These are phyloP conservation scores for Erythrolamprus reginae DNA, from an alignment of 2,113 vertebrate genomes.

Conservation along the genomic window DNA sequence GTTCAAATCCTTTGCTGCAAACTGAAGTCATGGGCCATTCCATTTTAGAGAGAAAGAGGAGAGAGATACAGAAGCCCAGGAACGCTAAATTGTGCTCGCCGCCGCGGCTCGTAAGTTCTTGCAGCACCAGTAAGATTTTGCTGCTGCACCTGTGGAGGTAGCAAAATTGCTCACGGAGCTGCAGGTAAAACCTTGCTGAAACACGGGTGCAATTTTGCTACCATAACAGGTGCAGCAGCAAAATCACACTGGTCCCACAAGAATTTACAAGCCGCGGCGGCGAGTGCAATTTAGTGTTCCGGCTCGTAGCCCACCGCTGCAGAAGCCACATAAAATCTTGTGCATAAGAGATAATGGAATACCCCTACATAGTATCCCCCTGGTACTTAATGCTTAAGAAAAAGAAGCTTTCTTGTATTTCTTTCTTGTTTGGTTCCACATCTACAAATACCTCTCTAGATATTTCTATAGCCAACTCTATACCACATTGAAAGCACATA, in stretches of 20 bases:
- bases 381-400: not conserved
- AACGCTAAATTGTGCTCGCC: no score
- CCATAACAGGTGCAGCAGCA: no score
- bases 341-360: not conserved
- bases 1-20: not conserved
- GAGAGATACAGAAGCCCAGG: not conserved
- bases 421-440: not conserved
- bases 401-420: not conserved
- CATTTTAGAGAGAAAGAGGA: not conserved
- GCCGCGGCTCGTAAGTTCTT: no score
- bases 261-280: no score
- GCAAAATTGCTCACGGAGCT: no score
- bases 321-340: not conserved
- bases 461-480: not conserved
- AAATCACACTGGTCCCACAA: no score
- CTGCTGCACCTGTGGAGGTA: no score
- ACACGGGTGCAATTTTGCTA: no score
- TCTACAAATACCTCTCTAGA: not conserved
- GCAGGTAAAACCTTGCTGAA: no score
- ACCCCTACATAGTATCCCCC: not conserved
- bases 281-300: no score
- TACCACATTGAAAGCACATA: not conserved
- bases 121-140: no score
- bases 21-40: not conserved
- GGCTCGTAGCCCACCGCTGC: no score